Conservation (phyloP, 2,113 vertebrate genomes). For the Aleadryas rufinucha region DNA sequence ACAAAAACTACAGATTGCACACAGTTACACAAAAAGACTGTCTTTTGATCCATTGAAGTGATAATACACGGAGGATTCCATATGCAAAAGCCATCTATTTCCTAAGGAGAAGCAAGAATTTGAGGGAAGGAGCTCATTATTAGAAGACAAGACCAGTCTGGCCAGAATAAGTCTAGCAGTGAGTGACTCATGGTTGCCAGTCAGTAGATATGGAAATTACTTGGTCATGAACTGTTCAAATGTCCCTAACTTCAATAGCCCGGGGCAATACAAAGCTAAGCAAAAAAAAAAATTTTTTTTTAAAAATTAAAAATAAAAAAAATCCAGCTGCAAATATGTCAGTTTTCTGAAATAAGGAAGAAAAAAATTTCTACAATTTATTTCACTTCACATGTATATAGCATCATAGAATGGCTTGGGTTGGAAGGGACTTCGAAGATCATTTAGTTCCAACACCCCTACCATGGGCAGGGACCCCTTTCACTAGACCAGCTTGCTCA, state of each 20-base stretch:
- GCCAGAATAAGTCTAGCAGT: background rate
- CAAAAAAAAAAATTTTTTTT: background rate
- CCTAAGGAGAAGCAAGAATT: background rate
- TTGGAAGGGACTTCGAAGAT: background rate
- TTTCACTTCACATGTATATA: background rate
- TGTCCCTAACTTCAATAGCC: background rate
- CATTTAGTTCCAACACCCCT: background rate
- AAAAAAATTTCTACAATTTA: background rate
- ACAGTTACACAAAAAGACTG: background rate
- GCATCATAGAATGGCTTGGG: background rate
- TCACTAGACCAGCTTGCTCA: background rate
- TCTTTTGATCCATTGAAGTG: background rate
- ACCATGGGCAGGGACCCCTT: background rate
- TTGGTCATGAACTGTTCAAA: background rate
- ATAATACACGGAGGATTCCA: background rate
- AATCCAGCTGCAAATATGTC: background rate
- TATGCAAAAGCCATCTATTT: background rate
- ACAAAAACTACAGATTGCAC: background rate
- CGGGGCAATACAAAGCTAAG: background rate
- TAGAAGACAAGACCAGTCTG: background rate
- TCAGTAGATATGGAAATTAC: background rate
- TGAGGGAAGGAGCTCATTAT: background rate
- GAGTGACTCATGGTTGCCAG: background rate
- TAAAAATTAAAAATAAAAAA: background rate
- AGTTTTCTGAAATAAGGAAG: background rate